phyloP scores from a whole-genome alignment of 2,888 invertebrate genomes.

The Pecten maximus region DNA sequence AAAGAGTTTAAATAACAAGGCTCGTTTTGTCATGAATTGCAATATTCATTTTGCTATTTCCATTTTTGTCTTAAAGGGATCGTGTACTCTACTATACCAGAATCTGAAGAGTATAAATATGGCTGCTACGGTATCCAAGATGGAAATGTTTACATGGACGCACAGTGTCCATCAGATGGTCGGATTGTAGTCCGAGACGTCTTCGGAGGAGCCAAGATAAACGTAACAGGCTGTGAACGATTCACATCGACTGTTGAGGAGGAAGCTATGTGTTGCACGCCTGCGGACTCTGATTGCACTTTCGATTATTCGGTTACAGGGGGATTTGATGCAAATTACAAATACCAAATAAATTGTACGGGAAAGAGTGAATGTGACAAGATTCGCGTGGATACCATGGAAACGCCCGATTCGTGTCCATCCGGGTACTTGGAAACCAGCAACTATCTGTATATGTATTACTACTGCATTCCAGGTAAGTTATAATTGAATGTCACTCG shows the following conservation, averaged over 20 bases:
- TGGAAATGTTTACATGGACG: conserved; percentile 18
- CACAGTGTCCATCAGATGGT: neutral
- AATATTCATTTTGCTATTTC: neutral
- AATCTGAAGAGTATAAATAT: neutral
- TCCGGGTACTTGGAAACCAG: neutral
- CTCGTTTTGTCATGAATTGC: neutral
- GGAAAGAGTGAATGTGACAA: conserved; percentile 20
- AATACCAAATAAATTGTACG: conserved; percentile 8
- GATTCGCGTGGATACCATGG: conserved; percentile 15
- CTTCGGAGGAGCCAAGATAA: neutral
- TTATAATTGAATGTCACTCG: neutral
- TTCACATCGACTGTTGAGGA: neutral
- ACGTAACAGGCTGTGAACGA: neutral
- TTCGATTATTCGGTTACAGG: neutral
- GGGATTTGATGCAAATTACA: neutral
- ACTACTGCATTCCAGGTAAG: conserved; percentile 9
- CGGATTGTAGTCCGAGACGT: neutral
- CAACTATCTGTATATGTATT: conserved; percentile 1
- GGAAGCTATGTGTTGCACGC: neutral
- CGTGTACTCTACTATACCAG: neutral
- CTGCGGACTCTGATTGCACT: neutral
- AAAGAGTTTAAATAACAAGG: too few species aligned
- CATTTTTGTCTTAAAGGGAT: neutral
- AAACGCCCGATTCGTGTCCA: neutral
- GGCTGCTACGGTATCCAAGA: neutral